Conservation (phyloP, 2,113 vertebrate genomes). For the Conger conger region DNA sequence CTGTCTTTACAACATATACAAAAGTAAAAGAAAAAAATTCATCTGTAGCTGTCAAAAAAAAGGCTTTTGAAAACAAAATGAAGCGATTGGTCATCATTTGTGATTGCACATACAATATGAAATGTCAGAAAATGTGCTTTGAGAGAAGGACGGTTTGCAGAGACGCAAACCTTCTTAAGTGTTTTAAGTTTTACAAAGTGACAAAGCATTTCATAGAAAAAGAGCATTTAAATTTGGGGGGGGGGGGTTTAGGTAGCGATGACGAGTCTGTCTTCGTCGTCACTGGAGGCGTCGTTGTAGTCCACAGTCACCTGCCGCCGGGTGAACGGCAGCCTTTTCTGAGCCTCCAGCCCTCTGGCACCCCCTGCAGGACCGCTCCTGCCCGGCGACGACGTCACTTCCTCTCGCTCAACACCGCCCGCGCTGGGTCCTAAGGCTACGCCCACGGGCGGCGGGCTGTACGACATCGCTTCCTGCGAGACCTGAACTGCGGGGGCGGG, state of each 20-base stretch:
- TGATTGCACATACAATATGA: conserved; percentile 95
- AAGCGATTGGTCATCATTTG: conserved; percentile 92
- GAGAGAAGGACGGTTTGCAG: conserved; percentile 78
- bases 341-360: conserved; percentile 40
- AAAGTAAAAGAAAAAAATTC: conserved; percentile 68
- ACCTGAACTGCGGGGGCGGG: background rate
- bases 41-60: conserved; percentile 68
- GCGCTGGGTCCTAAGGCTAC: conserved; percentile 15
- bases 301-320: conserved; percentile 71
- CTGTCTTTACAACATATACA: conserved; percentile 99
- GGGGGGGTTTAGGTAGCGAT: conserved; percentile 84
- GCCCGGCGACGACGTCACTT: conserved; percentile 40
- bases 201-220: conserved; percentile 69
- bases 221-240: conserved; percentile 48
- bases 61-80: conserved; percentile 45
- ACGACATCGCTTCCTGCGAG: background rate
- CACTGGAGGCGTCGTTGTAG: conserved; percentile 86
- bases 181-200: conserved; percentile 80
- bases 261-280: conserved; percentile 92
- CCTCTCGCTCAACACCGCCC: conserved; percentile 18
- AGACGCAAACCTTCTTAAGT: conserved; percentile 78
- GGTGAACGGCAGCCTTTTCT: conserved; percentile 48
- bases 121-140: conserved; percentile 97
- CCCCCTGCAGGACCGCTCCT: conserved; percentile 38
- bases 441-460: background rate